Base-by-base conservation (phyloP, 2,113 vertebrate genomes). In the Noturus placidus region DNA sequence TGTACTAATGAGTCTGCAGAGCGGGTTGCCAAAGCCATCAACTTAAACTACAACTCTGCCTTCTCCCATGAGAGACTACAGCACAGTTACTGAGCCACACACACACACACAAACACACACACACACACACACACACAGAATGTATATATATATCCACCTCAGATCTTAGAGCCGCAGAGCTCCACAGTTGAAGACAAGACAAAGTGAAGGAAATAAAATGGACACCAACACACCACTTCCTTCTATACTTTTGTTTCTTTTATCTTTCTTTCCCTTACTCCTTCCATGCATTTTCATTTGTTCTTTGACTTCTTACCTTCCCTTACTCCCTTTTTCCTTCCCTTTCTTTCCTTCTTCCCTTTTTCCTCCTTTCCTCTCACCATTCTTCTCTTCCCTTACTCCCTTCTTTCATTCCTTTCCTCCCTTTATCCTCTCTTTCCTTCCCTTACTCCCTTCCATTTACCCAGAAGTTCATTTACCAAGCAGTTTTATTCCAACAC, bases 21-120 rank as follows among this genome's bases (percentile, higher is more conserved):
- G 77, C 78, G 82, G 65, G 85, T 79, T 88, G 87, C 87, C 85
- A 88, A 86, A 90, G 81, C 86, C 87, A 85, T 90, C 85, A 90
- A 89, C 86, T 79, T 87, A 85, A 81, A 89, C 74, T 88, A 69
- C 81, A 86, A 86, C 87, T 83, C 79, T 83, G 38, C 52, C 65
- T 77, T 87, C 52, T 82, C 87, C 82, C 82, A 42, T 52, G 85
- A 90, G 80, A 87, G 35, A 65, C 83, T 74, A 86, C 85, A 74
- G 69, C 54, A 57, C 52, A 46, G 30, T 78, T 87, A 52, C 65
- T 38, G 63, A 84, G 74, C 56, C 46, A 67, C 42, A 38, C 30
- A 46, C 42, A 46, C 42, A 46, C 42, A 46, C 6, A 46, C 42
- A 46, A 5, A 86, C 59, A 81, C 46, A 30, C 33, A 74, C 80